Base-by-base conservation (phyloP, 2,797 vertebrate genomes). In the Premnoplex brunnescens region DNA sequence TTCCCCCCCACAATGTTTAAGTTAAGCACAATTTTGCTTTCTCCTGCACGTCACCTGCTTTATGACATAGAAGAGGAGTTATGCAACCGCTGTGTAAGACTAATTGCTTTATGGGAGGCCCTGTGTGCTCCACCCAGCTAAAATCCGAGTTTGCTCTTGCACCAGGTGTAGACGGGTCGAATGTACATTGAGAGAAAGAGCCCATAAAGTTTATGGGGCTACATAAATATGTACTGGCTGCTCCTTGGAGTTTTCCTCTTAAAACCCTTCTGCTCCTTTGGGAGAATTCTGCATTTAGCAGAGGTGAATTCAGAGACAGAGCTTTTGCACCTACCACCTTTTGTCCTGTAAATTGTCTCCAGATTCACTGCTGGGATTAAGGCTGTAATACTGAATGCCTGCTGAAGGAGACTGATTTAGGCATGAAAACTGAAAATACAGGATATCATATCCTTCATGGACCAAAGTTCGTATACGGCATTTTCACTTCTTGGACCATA, bases 381-480 rank as follows among this genome's bases (percentile, higher is more conserved):
- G 30, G 5, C 21, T 88, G 32, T 51, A 24, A 71, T 91, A 89
- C 6, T 2, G 23, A 88, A 52, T n/a, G 6, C 3, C 69, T 48
- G 22, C 30, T 59, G 56, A 74, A 74, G 36, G 90, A 46, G 49
- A 81, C 67, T 18, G 21, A 55, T 51, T 67, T 55, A 86, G 55
- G 14, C 36, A 75, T 73, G 87, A 75, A 95, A 34, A 82, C 30
- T 93, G 88, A 93, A 92, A 94, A 55, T 21, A 69, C 9, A 55
- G 43, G 10, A 52, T 54, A 32, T 82, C 18, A 26, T 51, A 76
- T 83, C 39, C 43, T 46, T 89, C 30, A 39, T 37, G 12, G 51
- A 55, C 26, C 34, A 68, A 77, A 83, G 68, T 52, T 88, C 68
- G 19, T 18, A 12, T 15, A 71, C 26, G 14, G 34, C 59, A 48